Evolutionary conservation across 1,140 invertebrate genomes (phyloP).

Genomic region (Ceratitis capitata): DNA sequence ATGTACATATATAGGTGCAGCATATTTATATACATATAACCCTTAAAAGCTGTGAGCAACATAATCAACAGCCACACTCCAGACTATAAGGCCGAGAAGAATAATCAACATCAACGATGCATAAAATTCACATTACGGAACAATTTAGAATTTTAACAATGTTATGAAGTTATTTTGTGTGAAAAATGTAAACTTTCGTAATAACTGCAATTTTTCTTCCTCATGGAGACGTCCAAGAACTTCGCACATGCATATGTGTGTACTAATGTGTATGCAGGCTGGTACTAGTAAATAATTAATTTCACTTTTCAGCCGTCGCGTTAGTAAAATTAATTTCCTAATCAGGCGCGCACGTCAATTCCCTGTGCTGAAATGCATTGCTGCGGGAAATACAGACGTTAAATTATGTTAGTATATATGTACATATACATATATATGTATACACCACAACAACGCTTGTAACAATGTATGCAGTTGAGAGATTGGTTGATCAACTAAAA

Average conservation of each 20-base stretch:
- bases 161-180: conserved; percentile 24
- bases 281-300: background rate
- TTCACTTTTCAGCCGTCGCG: conserved; percentile 32
- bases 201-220: conserved; percentile 16
- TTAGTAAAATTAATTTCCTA: background rate
- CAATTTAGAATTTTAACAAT: conserved; percentile 27
- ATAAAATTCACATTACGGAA: conserved; percentile 23
- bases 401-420: background rate
- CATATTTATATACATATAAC: too few relatives aligned
- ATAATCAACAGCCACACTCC: background rate
- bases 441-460: background rate
- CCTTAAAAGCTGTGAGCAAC: background rate
- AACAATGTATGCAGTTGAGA: background rate
- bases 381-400: too few relatives aligned
- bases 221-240: background rate
- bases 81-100: background rate
- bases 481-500: background rate
- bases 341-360: background rate
- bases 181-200: background rate
- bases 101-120: background rate
- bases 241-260: background rate
- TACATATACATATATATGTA: background rate
- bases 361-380: background rate
- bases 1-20: too few relatives aligned
- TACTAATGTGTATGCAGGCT: background rate